Evolutionary conservation across 2,113 vertebrate genomes (phyloP).

Genomic region (Vimba vimba): DNA sequence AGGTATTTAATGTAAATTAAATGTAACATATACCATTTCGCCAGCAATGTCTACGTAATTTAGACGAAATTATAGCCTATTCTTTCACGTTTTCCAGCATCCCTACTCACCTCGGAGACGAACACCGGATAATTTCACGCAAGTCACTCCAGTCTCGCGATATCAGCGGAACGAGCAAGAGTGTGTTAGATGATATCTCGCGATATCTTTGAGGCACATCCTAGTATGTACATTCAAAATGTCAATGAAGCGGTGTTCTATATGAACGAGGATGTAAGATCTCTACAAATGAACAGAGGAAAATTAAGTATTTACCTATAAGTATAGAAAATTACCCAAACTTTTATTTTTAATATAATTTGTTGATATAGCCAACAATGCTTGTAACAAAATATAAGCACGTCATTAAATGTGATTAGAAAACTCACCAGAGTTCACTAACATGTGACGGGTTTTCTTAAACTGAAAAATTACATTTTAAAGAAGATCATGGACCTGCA

Average conservation of each 20-base stretch:
- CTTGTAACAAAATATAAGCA: neutral
- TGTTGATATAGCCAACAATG: too few species aligned
- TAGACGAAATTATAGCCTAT: neutral
- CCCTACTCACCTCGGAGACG: constrained; percentile 74
- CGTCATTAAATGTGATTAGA: neutral
- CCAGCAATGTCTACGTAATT: neutral
- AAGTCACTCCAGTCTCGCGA: constrained; percentile 67
- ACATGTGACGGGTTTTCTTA: too few species aligned
- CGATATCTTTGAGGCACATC: constrained; percentile 29
- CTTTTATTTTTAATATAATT: neutral
- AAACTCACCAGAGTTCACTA: too few species aligned
- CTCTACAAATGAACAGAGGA: neutral
- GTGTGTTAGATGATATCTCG: constrained; percentile 33
- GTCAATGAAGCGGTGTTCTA: neutral
- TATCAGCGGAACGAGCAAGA: neutral
- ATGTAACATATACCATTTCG: neutral
- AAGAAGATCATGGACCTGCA: too few species aligned
- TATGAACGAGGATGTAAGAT: neutral
- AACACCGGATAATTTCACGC: constrained; percentile 71
- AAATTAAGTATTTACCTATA: neutral
- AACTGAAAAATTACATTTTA: too few species aligned
- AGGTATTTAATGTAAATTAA: neutral
- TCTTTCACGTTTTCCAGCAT: constrained; percentile 55
- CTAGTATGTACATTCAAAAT: neutral
- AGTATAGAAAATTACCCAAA: too few species aligned